Percentiles rank a stretch among this genome's conserved stretches.
Evolutionary conservation across 2,113 vertebrate genomes (phyloP).

Genomic region (Bos javanicus): DNA sequence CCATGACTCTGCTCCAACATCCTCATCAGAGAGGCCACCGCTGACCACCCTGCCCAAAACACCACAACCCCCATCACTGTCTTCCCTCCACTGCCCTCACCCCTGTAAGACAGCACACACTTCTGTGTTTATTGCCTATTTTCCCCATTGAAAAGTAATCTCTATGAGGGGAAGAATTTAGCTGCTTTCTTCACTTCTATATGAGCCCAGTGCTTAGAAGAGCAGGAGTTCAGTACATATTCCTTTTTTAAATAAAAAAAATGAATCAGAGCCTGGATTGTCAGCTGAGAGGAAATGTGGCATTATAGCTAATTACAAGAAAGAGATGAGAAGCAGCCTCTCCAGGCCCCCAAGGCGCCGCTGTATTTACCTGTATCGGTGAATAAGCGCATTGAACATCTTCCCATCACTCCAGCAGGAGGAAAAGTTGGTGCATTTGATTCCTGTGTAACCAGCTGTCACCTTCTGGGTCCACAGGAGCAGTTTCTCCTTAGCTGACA

Average conservation of each 20-base stretch:
- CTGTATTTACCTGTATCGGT: constrained; percentile 92
- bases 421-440: constrained; percentile 97
- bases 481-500: constrained; percentile 99
- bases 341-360: rapidly evolving
- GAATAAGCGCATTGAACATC: constrained; percentile 99
- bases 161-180: not conserved
- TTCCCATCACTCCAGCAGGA: constrained; percentile 96
- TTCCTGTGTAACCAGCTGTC: constrained; percentile 91
- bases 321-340: not conserved
- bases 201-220: not conserved
- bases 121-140: not conserved
- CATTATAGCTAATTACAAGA: not conserved
- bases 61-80: not conserved
- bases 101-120: not conserved
- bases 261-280: constrained; percentile 8
- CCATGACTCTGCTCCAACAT: not conserved
- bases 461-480: constrained; percentile 97
- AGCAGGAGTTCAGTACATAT: not conserved
- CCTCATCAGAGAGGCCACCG: not conserved
- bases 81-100: not conserved
- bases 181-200: not conserved
- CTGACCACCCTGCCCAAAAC: not conserved
- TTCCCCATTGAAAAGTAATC: not conserved
- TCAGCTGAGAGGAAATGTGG: not conserved
- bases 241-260: constrained; percentile 29